phyloP scores from a whole-genome alignment of 2,888 invertebrate species.

The Xestoiulus laeticollis region DNA sequence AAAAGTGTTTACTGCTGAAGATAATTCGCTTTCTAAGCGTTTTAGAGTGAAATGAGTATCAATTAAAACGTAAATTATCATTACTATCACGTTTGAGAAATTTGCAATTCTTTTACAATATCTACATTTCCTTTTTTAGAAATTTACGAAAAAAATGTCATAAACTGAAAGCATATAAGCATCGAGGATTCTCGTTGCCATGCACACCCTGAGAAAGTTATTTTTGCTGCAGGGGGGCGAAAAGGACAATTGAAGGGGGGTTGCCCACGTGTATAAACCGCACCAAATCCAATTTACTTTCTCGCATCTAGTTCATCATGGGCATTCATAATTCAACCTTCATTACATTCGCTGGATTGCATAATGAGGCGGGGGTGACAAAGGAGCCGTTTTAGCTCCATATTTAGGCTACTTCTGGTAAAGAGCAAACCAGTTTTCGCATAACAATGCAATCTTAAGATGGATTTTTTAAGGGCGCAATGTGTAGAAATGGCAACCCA shows the following conservation, averaged over 20 bases:
- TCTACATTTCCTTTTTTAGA: no score
- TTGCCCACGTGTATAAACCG: not conserved
- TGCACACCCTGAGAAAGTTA: not conserved
- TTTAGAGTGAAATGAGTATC: no score
- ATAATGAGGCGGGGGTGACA: not conserved
- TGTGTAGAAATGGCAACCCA: not conserved
- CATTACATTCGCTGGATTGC: not conserved
- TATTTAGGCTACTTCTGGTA: not conserved
- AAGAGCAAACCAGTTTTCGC: not conserved
- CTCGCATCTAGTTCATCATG: slow-evolving; percentile 14
- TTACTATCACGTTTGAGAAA: no score
- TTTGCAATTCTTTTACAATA: no score
- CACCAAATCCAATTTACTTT: slow-evolving; percentile 26
- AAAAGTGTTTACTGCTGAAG: no score
- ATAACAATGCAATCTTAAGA: not conserved
- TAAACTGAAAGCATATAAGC: no score
- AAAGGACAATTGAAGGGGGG: slow-evolving; percentile 26
- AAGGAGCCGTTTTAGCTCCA: not conserved
- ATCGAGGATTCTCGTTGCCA: not conserved
- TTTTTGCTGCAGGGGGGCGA: not conserved
- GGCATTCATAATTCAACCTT: not conserved
- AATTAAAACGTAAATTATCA: no score
- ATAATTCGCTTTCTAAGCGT: no score
- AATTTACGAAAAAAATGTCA: no score
- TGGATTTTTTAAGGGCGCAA: no score